These are phyloP conservation scores for Pararge aegeria DNA, from an alignment of 1,140 invertebrate species.

Conservation along the genomic window DNA sequence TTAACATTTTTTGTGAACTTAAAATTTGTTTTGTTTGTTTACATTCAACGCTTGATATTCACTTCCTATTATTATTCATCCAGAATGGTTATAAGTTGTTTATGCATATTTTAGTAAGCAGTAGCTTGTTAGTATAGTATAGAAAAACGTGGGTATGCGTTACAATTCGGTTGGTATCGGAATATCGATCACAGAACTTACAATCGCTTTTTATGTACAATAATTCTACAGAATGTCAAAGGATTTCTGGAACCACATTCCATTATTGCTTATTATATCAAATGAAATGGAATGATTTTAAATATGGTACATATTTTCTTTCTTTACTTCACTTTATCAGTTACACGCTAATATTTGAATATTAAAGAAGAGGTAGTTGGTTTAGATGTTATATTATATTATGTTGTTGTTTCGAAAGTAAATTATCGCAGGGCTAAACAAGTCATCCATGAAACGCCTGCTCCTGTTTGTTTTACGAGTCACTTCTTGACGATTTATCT, in stretches of 20 bases:
- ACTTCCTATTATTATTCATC: not conserved
- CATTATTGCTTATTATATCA: no score
- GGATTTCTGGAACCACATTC: no score
- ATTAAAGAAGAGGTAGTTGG: not conserved
- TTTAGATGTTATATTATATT: not conserved
- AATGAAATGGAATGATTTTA: no score
- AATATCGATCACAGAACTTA: no score
- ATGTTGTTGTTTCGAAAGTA: conserved; percentile 28
- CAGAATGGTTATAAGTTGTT: not conserved
- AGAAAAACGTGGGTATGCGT: no score
- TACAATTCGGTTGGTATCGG: no score
- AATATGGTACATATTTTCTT: no score
- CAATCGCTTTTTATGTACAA: no score
- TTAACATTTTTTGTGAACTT: not conserved
- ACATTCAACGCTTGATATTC: not conserved
- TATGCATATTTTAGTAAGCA: not conserved
- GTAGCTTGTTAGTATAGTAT: not conserved
- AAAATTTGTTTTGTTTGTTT: not conserved
- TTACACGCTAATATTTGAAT: not conserved
- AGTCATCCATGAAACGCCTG: conserved; percentile 31
- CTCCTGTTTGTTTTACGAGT: conserved; percentile 55
- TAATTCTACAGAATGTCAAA: no score
- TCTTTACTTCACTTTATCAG: not conserved
- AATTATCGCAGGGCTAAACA: conserved; percentile 45
- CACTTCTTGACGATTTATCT: conserved; percentile 55